phyloP scores from a whole-genome alignment of 2,797 vertebrate genomes.

The Enteromius fasciolatus region DNA sequence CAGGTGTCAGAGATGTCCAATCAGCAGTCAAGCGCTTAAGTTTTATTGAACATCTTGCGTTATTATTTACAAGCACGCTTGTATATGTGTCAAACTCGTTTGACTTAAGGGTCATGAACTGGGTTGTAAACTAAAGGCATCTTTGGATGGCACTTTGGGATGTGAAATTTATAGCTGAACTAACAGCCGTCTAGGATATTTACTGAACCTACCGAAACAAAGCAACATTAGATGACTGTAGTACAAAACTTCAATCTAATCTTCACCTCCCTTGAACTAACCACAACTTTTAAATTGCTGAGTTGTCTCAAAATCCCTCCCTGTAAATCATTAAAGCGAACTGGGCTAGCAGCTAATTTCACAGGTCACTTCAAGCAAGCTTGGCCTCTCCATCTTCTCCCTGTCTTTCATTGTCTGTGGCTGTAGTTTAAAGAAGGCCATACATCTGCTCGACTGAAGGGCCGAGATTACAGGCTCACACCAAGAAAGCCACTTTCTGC shows the following conservation, averaged over 20 bases:
- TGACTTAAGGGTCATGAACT: slow-evolving; percentile 47
- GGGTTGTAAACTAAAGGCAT: slow-evolving; percentile 55
- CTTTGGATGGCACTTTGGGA: slow-evolving; percentile 7
- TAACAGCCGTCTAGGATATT: slow-evolving; percentile 21
- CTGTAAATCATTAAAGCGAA: slow-evolving; percentile 48
- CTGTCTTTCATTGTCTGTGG: slow-evolving; percentile 36
- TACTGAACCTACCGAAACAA: slow-evolving; percentile 19
- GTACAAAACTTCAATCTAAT: not conserved
- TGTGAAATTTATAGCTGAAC: slow-evolving; percentile 42
- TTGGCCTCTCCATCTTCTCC: slow-evolving; percentile 26
- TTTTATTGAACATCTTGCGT: slow-evolving; percentile 54
- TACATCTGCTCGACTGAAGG: slow-evolving; percentile 55
- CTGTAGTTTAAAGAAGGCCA: slow-evolving; percentile 39
- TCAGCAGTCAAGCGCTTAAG: slow-evolving; percentile 45
- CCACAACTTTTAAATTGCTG: slow-evolving; percentile 41
- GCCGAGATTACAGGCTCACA: slow-evolving; percentile 72
- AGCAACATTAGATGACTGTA: not conserved
- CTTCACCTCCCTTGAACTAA: slow-evolving; percentile 27
- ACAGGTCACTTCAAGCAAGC: slow-evolving; percentile 26
- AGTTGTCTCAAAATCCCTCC: slow-evolving; percentile 11
- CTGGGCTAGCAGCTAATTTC: slow-evolving; percentile 38
- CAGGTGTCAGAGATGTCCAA: slow-evolving; percentile 47
- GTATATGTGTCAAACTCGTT: slow-evolving; percentile 47
- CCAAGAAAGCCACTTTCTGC: slow-evolving; percentile 69
- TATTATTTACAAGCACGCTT: slow-evolving; percentile 56